Base-by-base conservation (phyloP, 2,113 vertebrate genomes). In the Macrotus californicus region DNA sequence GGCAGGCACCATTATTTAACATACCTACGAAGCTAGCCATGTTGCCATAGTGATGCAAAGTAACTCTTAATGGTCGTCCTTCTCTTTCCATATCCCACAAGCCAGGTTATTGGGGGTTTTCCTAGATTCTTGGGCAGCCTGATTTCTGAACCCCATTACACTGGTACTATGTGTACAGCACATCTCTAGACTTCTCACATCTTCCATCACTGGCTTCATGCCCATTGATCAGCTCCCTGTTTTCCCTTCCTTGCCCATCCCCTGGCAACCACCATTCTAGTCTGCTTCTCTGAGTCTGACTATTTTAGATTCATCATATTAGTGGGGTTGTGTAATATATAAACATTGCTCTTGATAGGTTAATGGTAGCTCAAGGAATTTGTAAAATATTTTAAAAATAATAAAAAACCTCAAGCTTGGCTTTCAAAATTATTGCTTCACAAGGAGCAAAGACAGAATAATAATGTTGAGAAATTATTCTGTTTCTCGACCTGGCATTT, bases 391-490 rank as follows among this genome's bases (percentile, higher is more conserved):
- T 46, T 46, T 34, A 81, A 64, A 81, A 41, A 80, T 26, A 56
- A 81, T 16, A 81, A 36, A 41, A 29, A 29, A 6, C 34, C 48
- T 10, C 76, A 75, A n/a, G 7, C 0, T 9, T 87, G 9, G 1
- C 15, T 90, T 93, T 95, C 34, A 91, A 94, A 95, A 36, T 19
- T 34, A 61, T 61, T 85, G 46, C 31, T 16, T 96, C 64, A 6
- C 6, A 81, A 92, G 8, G 19, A 50, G 29, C 76, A 90, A 87
- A 91, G 39, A 84, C 75, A 18, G 85, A 92, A 94, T 80, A 91
- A 77, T 10, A 76, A 84, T 31, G 5, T 7, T 94, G 67, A 95
- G 77, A 93, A 90, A 94, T 92, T 7, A 39, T 69, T 92, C 93
- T 93, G 39, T 48, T 88, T 91, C 66, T 61, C 22, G 39, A 77